Conservation (phyloP, 2,113 vertebrate species). For the Pyxicephalus adspersus region DNA sequence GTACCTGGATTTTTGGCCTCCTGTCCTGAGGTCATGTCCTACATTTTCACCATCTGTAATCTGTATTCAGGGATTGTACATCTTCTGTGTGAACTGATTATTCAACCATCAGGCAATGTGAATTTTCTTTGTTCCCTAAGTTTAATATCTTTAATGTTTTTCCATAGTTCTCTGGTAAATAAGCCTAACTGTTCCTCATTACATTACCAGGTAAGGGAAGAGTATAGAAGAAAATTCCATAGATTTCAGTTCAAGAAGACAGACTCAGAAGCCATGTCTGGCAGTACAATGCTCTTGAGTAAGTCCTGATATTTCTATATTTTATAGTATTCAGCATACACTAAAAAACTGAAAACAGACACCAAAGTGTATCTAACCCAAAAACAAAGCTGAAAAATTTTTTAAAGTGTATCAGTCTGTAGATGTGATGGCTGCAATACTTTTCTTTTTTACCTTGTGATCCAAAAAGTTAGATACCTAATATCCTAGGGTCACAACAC, state of each 20-base stretch:
- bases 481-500: too few species aligned
- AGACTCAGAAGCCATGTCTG: background rate
- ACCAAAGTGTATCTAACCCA: too few species aligned
- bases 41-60: constrained; percentile 70
- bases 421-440: too few species aligned
- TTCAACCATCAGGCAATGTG: constrained; percentile 65
- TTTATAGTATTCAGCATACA: background rate
- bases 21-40: constrained; percentile 61
- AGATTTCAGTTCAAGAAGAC: background rate
- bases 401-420: too few species aligned
- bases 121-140: too few species aligned
- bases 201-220: constrained; percentile 24
- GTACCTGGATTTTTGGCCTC: constrained; percentile 67
- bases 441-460: too few species aligned
- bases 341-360: too few species aligned
- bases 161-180: background rate
- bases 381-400: too few species aligned
- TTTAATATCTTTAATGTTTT: too few species aligned
- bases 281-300: constrained; percentile 17
- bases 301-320: background rate
- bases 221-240: background rate
- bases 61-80: constrained; percentile 67
- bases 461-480: too few species aligned
- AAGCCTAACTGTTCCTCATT: background rate
- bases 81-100: constrained; percentile 69